These are phyloP conservation scores for Harpalus rufipes DNA, from an alignment of 2,888 invertebrate species.

Conservation along the genomic window DNA sequence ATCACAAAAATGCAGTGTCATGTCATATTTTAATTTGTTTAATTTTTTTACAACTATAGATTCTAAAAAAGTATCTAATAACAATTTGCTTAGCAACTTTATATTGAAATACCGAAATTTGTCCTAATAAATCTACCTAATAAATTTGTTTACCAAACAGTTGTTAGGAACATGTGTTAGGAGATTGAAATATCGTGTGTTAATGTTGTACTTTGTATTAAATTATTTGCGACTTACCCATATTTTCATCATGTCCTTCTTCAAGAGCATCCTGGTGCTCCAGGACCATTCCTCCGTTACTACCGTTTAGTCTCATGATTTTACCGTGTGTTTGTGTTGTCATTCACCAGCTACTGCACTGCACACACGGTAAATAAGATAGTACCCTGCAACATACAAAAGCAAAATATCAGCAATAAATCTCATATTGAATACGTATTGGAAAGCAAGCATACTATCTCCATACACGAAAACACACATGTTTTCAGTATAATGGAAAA, in stretches of 20 bases:
- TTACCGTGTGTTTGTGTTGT: slow-evolving; percentile 7
- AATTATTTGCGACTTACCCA: slow-evolving; percentile 33
- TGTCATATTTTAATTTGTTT: no score
- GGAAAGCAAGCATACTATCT: background rate
- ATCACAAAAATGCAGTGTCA: no score
- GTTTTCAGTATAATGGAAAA: no score
- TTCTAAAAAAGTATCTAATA: no score
- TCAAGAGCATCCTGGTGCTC: slow-evolving; percentile 15
- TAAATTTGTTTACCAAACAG: no score
- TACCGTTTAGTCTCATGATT: slow-evolving; percentile 61
- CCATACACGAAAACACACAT: background rate
- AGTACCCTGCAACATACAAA: background rate
- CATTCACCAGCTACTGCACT: slow-evolving; percentile 18
- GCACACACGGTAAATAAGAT: slow-evolving; percentile 15
- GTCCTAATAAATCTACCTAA: no score
- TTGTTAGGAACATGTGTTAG: no score
- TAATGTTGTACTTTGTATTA: no score
- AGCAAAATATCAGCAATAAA: background rate
- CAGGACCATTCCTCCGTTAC: slow-evolving; percentile 22
- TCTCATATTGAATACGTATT: background rate
- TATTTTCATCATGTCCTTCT: slow-evolving; percentile 49
- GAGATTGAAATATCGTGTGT: no score
- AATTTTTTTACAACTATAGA: no score
- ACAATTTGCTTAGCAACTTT: no score
- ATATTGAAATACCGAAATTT: no score